Evolutionary conservation across 1,140 invertebrate species (phyloP), one percentile per base, ranked within the genome.

Genomic region (Tetramorium alpestre): DNA sequence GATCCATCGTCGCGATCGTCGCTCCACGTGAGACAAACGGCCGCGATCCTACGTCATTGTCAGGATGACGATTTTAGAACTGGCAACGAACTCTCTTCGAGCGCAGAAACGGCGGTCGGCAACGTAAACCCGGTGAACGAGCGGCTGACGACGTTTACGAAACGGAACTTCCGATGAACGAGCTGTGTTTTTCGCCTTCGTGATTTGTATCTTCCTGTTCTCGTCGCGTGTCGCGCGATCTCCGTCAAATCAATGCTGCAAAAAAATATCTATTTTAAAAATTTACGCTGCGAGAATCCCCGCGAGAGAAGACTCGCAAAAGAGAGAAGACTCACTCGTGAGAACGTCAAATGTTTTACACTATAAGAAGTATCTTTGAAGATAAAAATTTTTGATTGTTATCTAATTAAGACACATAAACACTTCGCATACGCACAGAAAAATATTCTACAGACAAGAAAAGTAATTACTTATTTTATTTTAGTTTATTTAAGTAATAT

Each of bases 51-150:
- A 91, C 93, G 93, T 94, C 92, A 93, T 92, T 94, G 92, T 94
- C 93, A 92, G 88, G 89, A 86, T 11, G 93, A 94, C 93, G 92
- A 86, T 94, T 94, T 94, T 94, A 94, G 93, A 94, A 90, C 89
- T 92, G 91, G 90, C 91, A 91, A 82, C 89, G 72, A 72, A 90
- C 89, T 89, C 76, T 49, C 60, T 75, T 75, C 84, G 85, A 81
- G 80, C 87, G 60, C 47, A 18, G 73, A 86, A 87, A 87, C 81
- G 67, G 87, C 44, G 25, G 16, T 41, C 65, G 67, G 51, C 51
- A 38, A 62, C 77, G 87, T 80, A 87, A 92, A 87, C 80, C 51
- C n/a, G 77, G 33, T 69, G 58, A 80, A 89, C 69, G 87, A 85
- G 72, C 54, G 80, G 58, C 28, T 44, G 75, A 33, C 33, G 33